Base-by-base conservation (phyloP, 37 sponge, comb jelly and placozoan genomes). In the Eunapius fragilis region DNA sequence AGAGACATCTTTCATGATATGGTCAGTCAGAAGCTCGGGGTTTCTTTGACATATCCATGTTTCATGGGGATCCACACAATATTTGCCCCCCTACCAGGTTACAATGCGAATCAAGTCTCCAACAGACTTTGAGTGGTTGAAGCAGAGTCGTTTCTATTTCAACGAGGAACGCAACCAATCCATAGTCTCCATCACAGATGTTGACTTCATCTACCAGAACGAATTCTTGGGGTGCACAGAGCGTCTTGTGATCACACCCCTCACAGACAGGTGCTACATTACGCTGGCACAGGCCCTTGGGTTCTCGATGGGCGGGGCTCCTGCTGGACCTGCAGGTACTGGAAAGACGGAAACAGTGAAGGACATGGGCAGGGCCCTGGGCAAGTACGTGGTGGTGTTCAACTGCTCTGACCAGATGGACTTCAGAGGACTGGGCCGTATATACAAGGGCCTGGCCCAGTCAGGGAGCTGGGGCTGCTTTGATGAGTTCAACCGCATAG, bases 361-460 rank as follows among this genome's bases (percentile, higher is more conserved):
- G 86, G 99, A 98, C 91, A 98, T 98, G 99, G 99, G 99, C 14
- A 86, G 88, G 75, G 87, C 96, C 33, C 88, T 98, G 75, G 99
- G 99, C 24, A 98, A 98, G 90, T 98, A 95, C 68, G 99, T 98
- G 49, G 99, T 98, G 41, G 99, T 98, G 77, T 98, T 98, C 91
- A 98, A 98, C 94, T 98, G 99, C 90, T 98, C 99, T 31, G 99
- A 98, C 80, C 99, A 98, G 88, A 98, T 98, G 99, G 99, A 98
- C 89, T 98, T 94, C 93, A 85, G 99, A 75, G 99, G 99, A 10
- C 85, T 98, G 68, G 99, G 99, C 22, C 92, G 99, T 31, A 98
- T 98, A 80, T 98, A 94, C 91, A 98, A 98, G 82, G 99, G 99
- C 27, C 91, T 98, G 49, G 99, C 99, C 26, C 99, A 98, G 91